Evolutionary conservation across 2,797 vertebrate species (phyloP), one percentile per base, ranked within the genome.

Genomic region (Xenops minutus): DNA sequence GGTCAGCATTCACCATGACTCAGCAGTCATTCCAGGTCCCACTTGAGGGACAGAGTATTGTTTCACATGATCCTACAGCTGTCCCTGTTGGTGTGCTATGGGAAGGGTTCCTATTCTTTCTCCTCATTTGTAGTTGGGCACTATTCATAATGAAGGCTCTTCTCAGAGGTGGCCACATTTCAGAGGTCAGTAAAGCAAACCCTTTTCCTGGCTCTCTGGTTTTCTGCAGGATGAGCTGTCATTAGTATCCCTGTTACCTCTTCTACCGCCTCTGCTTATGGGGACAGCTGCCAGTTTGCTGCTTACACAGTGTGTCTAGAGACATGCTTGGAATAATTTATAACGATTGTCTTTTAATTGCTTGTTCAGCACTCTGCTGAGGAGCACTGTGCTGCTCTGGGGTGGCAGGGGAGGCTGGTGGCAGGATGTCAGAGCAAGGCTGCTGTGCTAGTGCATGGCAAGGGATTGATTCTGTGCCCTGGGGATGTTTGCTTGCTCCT

Each of bases 401-500:
- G 68, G 75, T 62, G 66, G 78, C 64, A 58, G 37, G 58, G 34
- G 86, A n/a, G 36, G 59, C 66, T 12, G 2, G 48, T 23, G 5
- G 14, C 87, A 62, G 64, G 55, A 62, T 74, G 68, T 51, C 62
- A 58, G 54, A 46, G 48, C 4, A 32, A 92, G 52, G 32, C 58
- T 90, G 81, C 54, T 51, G 26, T 75, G 69, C 80, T 81, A 68
- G 43, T 84, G 55, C 13, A 6, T 84, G 36, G 9, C 5, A 15
- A 71, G 71, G 55, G 32, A 69, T 62, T 67, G 66, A 68, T 93
- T 77, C 48, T 18, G 18, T 64, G 56, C 68, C 87, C 41, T 92
- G 82, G 18, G 85, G 72, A 52, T 95, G 56, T 95, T 96, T 89
- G 23, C 68, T 92, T 83, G 81, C 52, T 95, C 64, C 75, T 85